Base-by-base conservation (phyloP, 2,113 vertebrate species). In the Ramphastos sulfuratus region DNA sequence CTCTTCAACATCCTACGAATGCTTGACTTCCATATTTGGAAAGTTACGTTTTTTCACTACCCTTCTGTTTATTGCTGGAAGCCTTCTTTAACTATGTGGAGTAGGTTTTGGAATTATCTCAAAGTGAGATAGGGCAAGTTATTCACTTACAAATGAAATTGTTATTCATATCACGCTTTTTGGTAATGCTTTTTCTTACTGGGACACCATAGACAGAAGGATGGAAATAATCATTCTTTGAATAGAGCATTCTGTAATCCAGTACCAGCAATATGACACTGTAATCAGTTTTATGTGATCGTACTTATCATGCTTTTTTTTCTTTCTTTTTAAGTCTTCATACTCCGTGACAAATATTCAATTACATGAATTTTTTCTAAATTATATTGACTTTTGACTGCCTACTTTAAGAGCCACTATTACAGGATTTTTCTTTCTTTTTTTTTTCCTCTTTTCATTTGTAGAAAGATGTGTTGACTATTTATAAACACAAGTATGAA, bases 21-120 rank as follows among this genome's bases (percentile, higher is more conserved):
- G 30, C 59, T 85, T 88, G 54, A 52, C 39, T 92, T 85, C 60
- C 74, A 12, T 87, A 58, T 82, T 92, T 89, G 75, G 52, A 80
- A 89, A 85, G 73, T 6, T 7, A 65, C 52, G 30, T 48, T 82
- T 33, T 74, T 94, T 87, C 48, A 33, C 60, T 94, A 58, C 33
- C 23, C 21, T 92, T 87, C 89, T 92, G 60, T 92, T 93, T 89
- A 67, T 60, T 83, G 46, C 12, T 92, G 66, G 60, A 89, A 92
- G 61, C 44, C 10, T 93, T 89, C 78, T 46, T 63, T 77, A 91
- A 44, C 28, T 80, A 37, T 80, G 48, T 4, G 6, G 44, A 74
- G 42, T 83, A 81, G 35, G n/a, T 82, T 96, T 92, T 87, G 9
- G 39, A 94, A 64, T 85, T 69, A 88, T 15, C 33, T 80, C 21